Evolutionary conservation across 2,113 vertebrate genomes (phyloP), one percentile per base, ranked within the genome.

Genomic region (Burhinus bistriatus): DNA sequence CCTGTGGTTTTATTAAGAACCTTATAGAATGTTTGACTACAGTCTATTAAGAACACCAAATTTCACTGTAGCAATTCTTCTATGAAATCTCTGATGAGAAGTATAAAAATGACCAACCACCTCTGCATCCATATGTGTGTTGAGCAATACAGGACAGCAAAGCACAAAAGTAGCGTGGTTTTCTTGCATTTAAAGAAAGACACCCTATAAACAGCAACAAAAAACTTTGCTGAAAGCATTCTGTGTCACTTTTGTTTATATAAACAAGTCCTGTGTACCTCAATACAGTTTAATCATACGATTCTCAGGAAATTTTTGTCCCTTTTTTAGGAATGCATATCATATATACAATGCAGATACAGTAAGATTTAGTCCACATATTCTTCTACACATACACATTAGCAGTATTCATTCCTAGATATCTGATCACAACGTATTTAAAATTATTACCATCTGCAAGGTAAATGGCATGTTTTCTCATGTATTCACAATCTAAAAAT

Each of bases 141-240:
- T 58, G 54, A 69, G 59, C 95, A 90, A 90, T 30, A 61, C 3
- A 65, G 40, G 29, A 77, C 8, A 70, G 40, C 20, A 83, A 90
- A 92, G 7, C 61, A 65, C 2, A 26, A 30, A 61, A 87, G 5
- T 11, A 62, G 21, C 0, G 0, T 6, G 12, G 1, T 61, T 72
- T n/a, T 49, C 54, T n/a, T 82, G 38, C n/a, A 66, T 76, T 70
- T 79, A 45, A 79, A 86, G 26, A 52, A 20, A 83, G 23, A 42
- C 10, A 45, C 9, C 11, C 29, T 66, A 30, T 11, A 76, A 71
- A 55, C 29, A 75, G 20, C 21, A 94, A 23, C 1, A 75, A 81
- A 83, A 89, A 42, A 11, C 7, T 58, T 42, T 83, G 9, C 17
- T 58, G 23, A 83, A 90, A 90, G 19, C 9, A 51, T 52, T 84